These are phyloP conservation scores for Seriola rivoliana DNA, from an alignment of 2,113 vertebrate genomes.

Conservation along the genomic window DNA sequence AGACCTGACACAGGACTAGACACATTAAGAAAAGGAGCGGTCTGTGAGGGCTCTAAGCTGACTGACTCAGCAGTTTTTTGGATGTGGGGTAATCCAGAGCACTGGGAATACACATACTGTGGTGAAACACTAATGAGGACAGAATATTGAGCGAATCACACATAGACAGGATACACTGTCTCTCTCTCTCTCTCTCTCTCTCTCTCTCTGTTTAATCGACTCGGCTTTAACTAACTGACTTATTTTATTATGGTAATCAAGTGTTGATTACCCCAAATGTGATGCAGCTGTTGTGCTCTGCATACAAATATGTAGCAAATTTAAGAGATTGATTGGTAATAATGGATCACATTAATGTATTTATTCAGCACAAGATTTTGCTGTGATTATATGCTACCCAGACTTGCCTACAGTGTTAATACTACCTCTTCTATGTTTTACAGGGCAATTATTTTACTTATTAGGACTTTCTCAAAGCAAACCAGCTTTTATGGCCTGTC, in stretches of 20 bases:
- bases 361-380: slow-evolving; percentile 20
- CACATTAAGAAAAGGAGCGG: slow-evolving; percentile 68
- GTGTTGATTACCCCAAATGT: slow-evolving; percentile 58
- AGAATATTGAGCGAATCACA: slow-evolving; percentile 47
- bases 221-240: slow-evolving; percentile 42
- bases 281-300: slow-evolving; percentile 37
- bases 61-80: slow-evolving; percentile 74
- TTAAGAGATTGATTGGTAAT: slow-evolving; percentile 38
- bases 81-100: slow-evolving; percentile 55
- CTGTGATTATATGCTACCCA: slow-evolving; percentile 12
- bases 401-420: not conserved
- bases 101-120: slow-evolving; percentile 26
- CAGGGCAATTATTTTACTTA: slow-evolving; percentile 3
- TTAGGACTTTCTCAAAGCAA: not conserved
- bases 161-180: not conserved
- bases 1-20: slow-evolving; percentile 75
- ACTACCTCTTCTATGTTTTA: slow-evolving; percentile 3
- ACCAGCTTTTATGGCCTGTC: slow-evolving; percentile 22
- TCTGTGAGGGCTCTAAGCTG: slow-evolving; percentile 50
- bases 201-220: slow-evolving; percentile 47
- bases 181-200: slow-evolving; percentile 22
- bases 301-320: slow-evolving; percentile 32
- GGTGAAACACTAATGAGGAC: slow-evolving; percentile 31
- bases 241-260: slow-evolving; percentile 68
- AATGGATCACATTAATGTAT: slow-evolving; percentile 36